These are phyloP conservation scores for Heterotis niloticus DNA, from an alignment of 2,113 vertebrate genomes.

Conservation along the genomic window DNA sequence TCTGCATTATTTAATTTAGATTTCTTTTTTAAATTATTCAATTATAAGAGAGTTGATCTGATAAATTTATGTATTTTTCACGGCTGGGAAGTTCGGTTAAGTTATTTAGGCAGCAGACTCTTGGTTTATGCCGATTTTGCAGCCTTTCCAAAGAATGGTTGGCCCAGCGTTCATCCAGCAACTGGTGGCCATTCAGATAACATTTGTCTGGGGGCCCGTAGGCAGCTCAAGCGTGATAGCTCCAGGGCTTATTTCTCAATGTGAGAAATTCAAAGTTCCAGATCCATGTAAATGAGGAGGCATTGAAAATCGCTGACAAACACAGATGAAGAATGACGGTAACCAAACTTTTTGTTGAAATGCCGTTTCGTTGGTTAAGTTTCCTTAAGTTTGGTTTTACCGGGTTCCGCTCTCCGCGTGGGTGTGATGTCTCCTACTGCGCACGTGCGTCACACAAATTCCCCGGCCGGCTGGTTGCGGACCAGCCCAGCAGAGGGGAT, in stretches of 20 bases:
- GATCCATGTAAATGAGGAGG: background rate
- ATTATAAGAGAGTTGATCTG: background rate
- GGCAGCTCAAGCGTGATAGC: background rate
- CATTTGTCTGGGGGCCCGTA: background rate
- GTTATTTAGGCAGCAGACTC: slow-evolving; percentile 3
- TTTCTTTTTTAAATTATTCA: background rate
- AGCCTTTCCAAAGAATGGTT: slow-evolving; percentile 3
- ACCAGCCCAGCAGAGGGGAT: background rate
- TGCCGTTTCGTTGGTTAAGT: background rate
- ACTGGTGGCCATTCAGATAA: background rate
- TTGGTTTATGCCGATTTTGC: background rate
- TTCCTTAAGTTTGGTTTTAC: background rate
- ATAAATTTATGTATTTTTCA: slow-evolving; percentile 12
- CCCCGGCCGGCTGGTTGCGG: background rate
- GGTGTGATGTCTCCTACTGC: background rate
- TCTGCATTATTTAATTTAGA: background rate
- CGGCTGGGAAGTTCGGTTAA: background rate
- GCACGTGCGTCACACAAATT: background rate
- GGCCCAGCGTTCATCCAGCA: background rate
- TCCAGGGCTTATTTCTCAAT: background rate
- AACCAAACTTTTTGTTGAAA: background rate
- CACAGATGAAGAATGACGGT: background rate
- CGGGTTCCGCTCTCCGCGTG: background rate
- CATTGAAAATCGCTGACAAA: background rate
- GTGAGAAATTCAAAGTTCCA: too few relatives aligned